phyloP scores from a whole-genome alignment of 2,888 invertebrate genomes.

The Heliconius cydno region DNA sequence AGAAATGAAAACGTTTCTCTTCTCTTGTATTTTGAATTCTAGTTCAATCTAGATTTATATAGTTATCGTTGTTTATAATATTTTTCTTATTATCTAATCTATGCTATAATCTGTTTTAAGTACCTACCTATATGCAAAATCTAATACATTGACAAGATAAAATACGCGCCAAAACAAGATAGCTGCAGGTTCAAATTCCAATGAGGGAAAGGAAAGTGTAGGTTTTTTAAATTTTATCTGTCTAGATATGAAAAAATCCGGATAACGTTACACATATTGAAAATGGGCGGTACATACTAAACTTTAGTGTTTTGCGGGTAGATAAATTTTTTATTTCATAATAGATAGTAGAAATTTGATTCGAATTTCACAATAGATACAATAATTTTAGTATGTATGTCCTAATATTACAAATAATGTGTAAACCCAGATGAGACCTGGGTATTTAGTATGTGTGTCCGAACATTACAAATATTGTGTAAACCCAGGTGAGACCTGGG shows the following conservation, averaged over 20 bases:
- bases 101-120: neutral
- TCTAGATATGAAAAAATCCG: too few relatives aligned
- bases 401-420: neutral
- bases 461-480: neutral
- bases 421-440: neutral
- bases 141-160: neutral
- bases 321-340: too few relatives aligned
- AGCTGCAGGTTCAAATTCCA: neutral
- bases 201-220: neutral
- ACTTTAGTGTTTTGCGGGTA: too few relatives aligned
- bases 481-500: neutral
- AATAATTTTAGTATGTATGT: too few relatives aligned
- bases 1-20: too few relatives aligned
- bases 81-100: slow-evolving; percentile 2
- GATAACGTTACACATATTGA: too few relatives aligned
- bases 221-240: neutral
- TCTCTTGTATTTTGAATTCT: neutral
- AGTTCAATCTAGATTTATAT: neutral
- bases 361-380: too few relatives aligned
- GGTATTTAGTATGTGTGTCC: neutral
- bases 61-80: neutral
- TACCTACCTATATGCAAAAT: neutral
- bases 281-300: too few relatives aligned
- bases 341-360: too few relatives aligned
- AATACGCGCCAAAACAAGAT: neutral